Base-by-base conservation (phyloP, 2,888 invertebrate species). In the Steinernema carpocapsae region DNA sequence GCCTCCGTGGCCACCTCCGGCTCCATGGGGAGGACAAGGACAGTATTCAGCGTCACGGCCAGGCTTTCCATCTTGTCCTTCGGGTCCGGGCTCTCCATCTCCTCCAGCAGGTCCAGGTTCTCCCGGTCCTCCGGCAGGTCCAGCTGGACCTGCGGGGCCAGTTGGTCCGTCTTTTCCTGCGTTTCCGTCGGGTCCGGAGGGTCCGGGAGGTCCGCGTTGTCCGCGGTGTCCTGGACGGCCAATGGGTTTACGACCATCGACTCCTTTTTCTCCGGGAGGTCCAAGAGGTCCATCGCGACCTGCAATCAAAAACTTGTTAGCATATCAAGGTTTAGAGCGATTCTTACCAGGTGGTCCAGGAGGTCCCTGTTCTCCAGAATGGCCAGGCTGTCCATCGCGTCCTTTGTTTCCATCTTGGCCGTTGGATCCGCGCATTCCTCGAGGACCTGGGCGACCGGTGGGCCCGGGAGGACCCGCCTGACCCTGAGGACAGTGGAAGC, bases 401-500 rank as follows among this genome's bases (percentile, higher is more conserved):
- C 74, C 74, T 24, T 48, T 43, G 17, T 29, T 43, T 43, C 72
- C 72, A 12, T 46, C 45, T 12, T 32, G 72, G 2, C 76, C 76
- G 48, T 77, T 77, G 43, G 19, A n/a, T 43, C 76, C 78, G 7
- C 59, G 43, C 73, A 42, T 52, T 19, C 77, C 76, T 10, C 26
- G 46, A 19, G 79, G 77, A 32, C 76, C 76, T 2, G 56, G 56
- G 22, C 56, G 78, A 77, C 86, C 86, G 76, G 83, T 84, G 52
- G 85, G 83, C 77, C 86, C 86, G 64, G 85, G 86, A 42, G 84
- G 78, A 72, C 86, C 86, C 37, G 82, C 80, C 48, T 84, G 84
- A 75, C 86, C 86, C 71, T 82, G 80, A 56, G 86, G 86, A 76
- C 86, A 86, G 73, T 85, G 79, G 84, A 86, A 86, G 82, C 86